Conservation (phyloP, 2,113 vertebrate genomes). For the Corythaixoides concolor region DNA sequence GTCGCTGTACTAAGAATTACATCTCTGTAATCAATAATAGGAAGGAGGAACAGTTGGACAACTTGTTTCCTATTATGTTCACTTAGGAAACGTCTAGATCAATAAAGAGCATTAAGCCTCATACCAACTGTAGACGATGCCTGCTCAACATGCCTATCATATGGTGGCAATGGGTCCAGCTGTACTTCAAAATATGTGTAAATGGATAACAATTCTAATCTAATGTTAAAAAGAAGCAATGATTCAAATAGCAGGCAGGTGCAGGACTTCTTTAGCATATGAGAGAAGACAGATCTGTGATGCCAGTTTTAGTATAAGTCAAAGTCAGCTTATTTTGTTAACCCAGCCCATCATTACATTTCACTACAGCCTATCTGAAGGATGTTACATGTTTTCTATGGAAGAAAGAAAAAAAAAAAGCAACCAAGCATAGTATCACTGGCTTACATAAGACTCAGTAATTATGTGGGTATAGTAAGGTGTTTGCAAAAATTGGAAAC, state of each 20-base stretch:
- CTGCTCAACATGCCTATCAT: constrained; percentile 58
- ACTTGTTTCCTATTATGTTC: constrained; percentile 77
- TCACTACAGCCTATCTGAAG: not conserved
- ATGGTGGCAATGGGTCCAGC: constrained; percentile 46
- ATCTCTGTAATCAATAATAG: constrained; percentile 74
- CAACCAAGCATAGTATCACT: not conserved
- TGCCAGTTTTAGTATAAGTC: not conserved
- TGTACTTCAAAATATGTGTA: constrained; percentile 47
- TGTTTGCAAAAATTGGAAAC: not conserved
- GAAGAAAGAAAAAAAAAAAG: not conserved
- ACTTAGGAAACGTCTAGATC: constrained; percentile 74
- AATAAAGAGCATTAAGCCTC: constrained; percentile 74
- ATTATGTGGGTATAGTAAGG: not conserved
- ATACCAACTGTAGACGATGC: constrained; percentile 60
- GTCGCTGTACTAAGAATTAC: constrained; percentile 69
- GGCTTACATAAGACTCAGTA: not conserved
- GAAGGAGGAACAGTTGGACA: constrained; percentile 74
- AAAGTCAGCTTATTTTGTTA: constrained; percentile 11
- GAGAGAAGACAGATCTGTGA: not conserved
- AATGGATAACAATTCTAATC: constrained; percentile 46
- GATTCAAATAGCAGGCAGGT: not conserved
- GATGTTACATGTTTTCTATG: not conserved
- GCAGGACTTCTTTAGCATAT: not conserved
- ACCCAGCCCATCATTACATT: not conserved
- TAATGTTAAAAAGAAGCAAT: constrained; percentile 22